phyloP scores from a whole-genome alignment of 2,113 vertebrate genomes.

The Carassius auratus region DNA sequence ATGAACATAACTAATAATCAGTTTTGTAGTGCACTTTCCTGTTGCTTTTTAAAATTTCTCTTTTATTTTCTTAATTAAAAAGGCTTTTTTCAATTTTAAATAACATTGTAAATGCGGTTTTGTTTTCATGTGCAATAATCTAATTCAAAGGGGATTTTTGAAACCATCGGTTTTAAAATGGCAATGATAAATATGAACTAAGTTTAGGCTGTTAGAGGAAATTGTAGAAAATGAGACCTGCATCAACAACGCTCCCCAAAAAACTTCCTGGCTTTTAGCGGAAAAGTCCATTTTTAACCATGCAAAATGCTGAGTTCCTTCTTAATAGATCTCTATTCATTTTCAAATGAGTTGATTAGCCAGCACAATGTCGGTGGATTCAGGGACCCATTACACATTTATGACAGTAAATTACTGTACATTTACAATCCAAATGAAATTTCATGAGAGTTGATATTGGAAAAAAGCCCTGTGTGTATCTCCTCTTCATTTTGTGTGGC shows the following conservation, averaged over 20 bases:
- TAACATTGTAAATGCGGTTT: neutral
- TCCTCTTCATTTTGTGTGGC: conserved; percentile 41
- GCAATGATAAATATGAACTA: neutral
- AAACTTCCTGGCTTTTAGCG: conserved; percentile 70
- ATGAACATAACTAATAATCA: too few species aligned
- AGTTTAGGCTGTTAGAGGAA: neutral
- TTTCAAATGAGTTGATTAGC: conserved; percentile 86
- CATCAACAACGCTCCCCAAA: conserved; percentile 36
- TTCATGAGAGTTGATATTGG: conserved; percentile 81
- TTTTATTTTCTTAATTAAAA: neutral
- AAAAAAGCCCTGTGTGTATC: conserved; percentile 64
- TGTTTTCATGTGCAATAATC: neutral
- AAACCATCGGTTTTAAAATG: neutral
- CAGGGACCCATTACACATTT: conserved; percentile 84
- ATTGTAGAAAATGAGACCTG: conserved; percentile 31
- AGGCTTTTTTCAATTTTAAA: neutral
- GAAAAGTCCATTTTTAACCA: conserved; percentile 73
- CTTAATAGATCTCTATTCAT: conserved; percentile 84
- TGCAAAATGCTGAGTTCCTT: conserved; percentile 73
- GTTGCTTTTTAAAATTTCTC: neutral
- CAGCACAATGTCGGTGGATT: conserved; percentile 82
- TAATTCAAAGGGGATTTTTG: neutral
- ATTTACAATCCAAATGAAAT: conserved; percentile 88
- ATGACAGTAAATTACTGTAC: conserved; percentile 85
- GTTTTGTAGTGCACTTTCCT: too few species aligned